phyloP scores from a whole-genome alignment of 1,140 invertebrate species.

The Diabrotica undecimpunctata region DNA sequence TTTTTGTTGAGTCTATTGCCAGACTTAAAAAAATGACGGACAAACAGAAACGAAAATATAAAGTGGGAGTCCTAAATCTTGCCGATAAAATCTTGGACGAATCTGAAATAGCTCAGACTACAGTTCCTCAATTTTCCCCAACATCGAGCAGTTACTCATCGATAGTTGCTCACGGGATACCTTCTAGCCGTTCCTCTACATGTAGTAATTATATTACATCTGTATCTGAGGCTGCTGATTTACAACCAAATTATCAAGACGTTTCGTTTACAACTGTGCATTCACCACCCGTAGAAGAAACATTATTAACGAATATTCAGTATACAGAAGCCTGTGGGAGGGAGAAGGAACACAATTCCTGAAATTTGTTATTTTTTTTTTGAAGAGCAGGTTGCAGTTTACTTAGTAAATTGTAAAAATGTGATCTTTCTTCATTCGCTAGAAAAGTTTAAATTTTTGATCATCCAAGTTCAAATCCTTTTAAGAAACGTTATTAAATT shows the following conservation, averaged over 20 bases:
- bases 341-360: conserved; percentile 11
- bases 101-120: conserved; percentile 15
- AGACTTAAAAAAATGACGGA: conserved; percentile 32
- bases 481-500: conserved; percentile 16
- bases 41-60: conserved; percentile 28
- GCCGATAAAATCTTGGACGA: conserved; percentile 23
- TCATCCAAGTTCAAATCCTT: conserved; percentile 17
- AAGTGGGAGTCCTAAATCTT: conserved; percentile 28
- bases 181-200: conserved; percentile 19
- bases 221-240: conserved; percentile 19
- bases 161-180: conserved; percentile 9
- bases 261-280: conserved; percentile 13
- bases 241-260: conserved; percentile 14
- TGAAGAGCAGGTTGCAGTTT: conserved; percentile 12
- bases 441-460: conserved; percentile 17
- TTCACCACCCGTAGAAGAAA: conserved; percentile 11
- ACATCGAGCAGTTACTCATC: conserved; percentile 15
- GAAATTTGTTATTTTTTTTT: conserved; percentile 22
- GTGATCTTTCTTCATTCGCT: conserved; percentile 15
- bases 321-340: conserved; percentile 8
- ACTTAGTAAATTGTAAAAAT: conserved; percentile 19
- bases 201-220: conserved; percentile 18
- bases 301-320: conserved; percentile 18
- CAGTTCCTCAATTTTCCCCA: conserved; percentile 11
- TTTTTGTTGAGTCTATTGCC: conserved; percentile 29